These are phyloP conservation scores for Panonychus citri DNA, from an alignment of 1,140 invertebrate genomes.

Conservation along the genomic window DNA sequence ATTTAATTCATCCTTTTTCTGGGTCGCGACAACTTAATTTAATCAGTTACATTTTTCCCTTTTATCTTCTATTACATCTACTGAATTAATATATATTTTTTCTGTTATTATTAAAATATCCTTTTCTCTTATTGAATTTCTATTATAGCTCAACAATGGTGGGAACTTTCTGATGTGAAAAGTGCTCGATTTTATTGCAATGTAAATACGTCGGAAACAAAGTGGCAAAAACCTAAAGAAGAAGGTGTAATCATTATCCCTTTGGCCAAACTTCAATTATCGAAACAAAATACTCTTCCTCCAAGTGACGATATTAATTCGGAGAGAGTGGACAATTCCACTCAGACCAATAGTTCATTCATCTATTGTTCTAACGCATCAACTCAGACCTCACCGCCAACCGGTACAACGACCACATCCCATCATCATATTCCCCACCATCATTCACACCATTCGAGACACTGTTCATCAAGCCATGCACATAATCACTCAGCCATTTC, in stretches of 20 bases:
- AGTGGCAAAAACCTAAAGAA: constrained; percentile 87
- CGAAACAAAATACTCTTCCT: background rate
- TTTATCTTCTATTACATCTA: too few species aligned
- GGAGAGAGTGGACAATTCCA: background rate
- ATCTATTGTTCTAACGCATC: background rate
- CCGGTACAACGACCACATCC: too few species aligned
- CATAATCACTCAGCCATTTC: background rate
- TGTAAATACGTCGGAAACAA: constrained; percentile 77
- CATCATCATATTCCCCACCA: background rate
- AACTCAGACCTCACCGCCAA: background rate
- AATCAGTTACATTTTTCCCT: too few species aligned
- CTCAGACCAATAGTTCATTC: background rate
- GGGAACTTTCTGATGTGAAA: constrained; percentile 43
- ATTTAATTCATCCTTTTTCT: too few species aligned
- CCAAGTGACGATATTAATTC: background rate
- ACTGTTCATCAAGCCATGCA: background rate
- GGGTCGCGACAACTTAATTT: background rate
- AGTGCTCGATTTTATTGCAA: constrained; percentile 94
- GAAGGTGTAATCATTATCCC: constrained; percentile 76
- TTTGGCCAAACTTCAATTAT: constrained; percentile 69
- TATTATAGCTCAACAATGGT: constrained; percentile 6
- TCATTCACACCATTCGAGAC: background rate
- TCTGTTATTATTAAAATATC: too few species aligned
- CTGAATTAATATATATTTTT: too few species aligned
- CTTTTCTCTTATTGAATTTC: too few species aligned